Percentiles rank a stretch among this genome's conserved stretches.
These are phyloP conservation scores for Buathra laborator DNA, from an alignment of 2,888 invertebrate genomes.

Conservation along the genomic window DNA sequence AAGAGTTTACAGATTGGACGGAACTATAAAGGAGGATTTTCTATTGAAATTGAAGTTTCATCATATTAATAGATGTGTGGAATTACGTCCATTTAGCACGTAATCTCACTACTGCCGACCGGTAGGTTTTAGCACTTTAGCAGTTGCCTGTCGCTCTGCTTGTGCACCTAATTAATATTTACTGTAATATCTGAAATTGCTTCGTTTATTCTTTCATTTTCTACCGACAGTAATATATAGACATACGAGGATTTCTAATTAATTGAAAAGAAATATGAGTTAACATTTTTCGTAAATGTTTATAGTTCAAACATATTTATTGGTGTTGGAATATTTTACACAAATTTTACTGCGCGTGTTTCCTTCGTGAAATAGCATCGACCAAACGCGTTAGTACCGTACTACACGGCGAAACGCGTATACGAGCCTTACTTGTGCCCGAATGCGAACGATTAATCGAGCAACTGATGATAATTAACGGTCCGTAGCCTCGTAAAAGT, in stretches of 20 bases:
- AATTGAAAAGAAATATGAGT: not conserved
- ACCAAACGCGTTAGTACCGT: not conserved
- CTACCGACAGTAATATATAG: not conserved
- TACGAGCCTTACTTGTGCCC: constrained; percentile 3
- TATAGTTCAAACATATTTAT: not conserved
- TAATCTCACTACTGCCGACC: too few relatives aligned
- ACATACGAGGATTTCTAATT: not conserved
- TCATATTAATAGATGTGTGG: too few relatives aligned
- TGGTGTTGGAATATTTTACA: not conserved
- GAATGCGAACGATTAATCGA: constrained; percentile 68
- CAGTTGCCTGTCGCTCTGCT: too few relatives aligned
- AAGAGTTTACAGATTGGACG: not conserved
- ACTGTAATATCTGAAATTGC: too few relatives aligned
- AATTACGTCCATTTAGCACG: too few relatives aligned
- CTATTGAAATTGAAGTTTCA: too few relatives aligned
- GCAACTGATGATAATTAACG: constrained; percentile 78
- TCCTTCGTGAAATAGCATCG: not conserved
- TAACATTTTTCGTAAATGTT: not conserved
- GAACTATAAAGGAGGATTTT: not conserved
- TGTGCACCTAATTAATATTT: too few relatives aligned
- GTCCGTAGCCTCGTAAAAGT: constrained; percentile 78
- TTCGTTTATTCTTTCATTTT: too few relatives aligned
- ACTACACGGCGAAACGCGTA: not conserved
- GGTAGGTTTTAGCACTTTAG: too few relatives aligned
- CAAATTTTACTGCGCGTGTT: too few relatives aligned